Base-by-base conservation (phyloP, 2,797 vertebrate species). In the Pygocentrus nattereri region DNA sequence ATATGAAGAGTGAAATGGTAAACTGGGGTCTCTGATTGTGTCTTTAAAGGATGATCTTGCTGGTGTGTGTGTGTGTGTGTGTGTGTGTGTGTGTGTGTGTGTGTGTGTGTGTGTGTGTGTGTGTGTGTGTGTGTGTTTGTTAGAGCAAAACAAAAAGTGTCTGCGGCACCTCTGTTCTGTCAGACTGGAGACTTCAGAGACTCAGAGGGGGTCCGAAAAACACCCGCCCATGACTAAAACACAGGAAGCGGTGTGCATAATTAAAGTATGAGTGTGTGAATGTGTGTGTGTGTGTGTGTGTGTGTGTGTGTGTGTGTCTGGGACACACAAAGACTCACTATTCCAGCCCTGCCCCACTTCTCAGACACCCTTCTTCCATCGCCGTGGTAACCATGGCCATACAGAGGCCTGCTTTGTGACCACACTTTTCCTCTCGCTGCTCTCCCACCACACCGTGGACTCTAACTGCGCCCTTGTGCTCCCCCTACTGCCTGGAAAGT, bases 251-350 rank as follows among this genome's bases (percentile, higher is more conserved):
- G 77, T 34, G 74, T 74, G 61, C 56, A 44, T 84, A 85, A 85
- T 83, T 86, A 83, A 64, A 23, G 47, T 69, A 64, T 44, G 77
- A 30, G 49, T 67, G 73, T 67, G 61, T 44, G 77, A 30, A 49
- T 67, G 73, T 67, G 61, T 67, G 69, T 71, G 78, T 77, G 83
- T 71, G 73, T 83, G 54, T 75, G 73, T 54, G 69, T 67, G 78
- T 47, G 72, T 52, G 80, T 61, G 81, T 71, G 78, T 67, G 76
- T 69, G 80, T 74, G 81, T 70, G 76, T 86, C 38, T 77, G 72
- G n/a, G 19, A 77, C 81, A 31, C 76, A 87, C 76, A 85, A 82
- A 82, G 84, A 74, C 78, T 80, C 75, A 81, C 82, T 85, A 84
- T 85, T 82, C 78, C 59, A 13, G 38, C 61, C 61, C 71, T 41